Evolutionary conservation across 2,888 invertebrate species (phyloP).

Genomic region (Sarcophaga caerulescens): DNA sequence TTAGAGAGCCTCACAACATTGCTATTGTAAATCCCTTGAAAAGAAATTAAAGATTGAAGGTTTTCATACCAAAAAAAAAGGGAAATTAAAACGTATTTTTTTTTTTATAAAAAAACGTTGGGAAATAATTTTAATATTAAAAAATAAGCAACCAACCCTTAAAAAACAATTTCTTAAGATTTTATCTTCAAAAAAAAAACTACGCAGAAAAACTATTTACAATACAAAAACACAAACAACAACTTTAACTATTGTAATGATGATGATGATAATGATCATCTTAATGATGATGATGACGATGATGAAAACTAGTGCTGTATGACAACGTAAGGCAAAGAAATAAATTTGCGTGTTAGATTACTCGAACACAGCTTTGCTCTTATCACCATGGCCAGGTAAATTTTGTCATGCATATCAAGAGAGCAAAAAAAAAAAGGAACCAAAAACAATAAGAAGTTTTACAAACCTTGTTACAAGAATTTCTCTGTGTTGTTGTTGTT

Average conservation of each 20-base stretch:
- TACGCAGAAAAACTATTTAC: too few species aligned
- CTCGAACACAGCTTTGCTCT: neutral
- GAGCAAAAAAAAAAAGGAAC: neutral
- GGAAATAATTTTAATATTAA: too few species aligned
- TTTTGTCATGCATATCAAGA: slow-evolving; percentile 50
- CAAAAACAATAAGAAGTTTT: neutral
- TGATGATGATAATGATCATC: neutral
- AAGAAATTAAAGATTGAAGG: too few species aligned
- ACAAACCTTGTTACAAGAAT: neutral
- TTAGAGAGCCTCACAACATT: too few species aligned
- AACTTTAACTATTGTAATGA: neutral
- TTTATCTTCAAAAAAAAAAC: too few species aligned
- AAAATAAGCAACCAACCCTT: too few species aligned
- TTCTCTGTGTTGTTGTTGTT: neutral
- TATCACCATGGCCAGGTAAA: slow-evolving; percentile 34
- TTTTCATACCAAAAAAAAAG: too few species aligned
- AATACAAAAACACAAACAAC: neutral
- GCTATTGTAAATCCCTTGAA: too few species aligned
- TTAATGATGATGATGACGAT: neutral
- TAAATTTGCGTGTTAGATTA: slow-evolving; percentile 43
- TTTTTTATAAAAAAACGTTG: too few species aligned
- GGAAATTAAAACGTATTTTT: too few species aligned
- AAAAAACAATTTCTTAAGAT: too few species aligned
- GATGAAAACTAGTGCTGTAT: neutral
- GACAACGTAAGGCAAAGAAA: neutral